phyloP scores from a whole-genome alignment of 2,888 invertebrate genomes.

The Therioaphis trifolii region DNA sequence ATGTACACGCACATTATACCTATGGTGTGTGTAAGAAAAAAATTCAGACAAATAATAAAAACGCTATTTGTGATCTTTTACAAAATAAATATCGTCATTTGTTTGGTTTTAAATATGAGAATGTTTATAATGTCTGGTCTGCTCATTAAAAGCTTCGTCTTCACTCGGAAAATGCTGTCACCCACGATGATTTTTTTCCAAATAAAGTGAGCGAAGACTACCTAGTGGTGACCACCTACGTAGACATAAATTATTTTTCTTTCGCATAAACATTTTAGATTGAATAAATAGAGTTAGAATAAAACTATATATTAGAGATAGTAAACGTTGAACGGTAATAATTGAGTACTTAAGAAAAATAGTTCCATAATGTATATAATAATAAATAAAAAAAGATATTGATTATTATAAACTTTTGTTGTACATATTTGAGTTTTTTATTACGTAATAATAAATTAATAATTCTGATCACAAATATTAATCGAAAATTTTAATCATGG shows the following conservation, averaged over 20 bases:
- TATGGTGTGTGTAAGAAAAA: neutral
- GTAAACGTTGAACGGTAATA: no score
- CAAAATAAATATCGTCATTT: constrained; percentile 47
- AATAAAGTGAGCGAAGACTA: neutral
- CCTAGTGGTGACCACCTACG: neutral
- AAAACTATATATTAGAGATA: no score
- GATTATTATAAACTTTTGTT: no score
- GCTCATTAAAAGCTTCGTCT: constrained; percentile 18
- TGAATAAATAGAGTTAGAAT: no score
- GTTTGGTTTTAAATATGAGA: constrained; percentile 39
- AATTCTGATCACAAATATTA: no score
- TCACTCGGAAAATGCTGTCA: constrained; percentile 4
- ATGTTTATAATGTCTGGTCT: constrained; percentile 35
- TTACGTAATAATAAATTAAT: no score
- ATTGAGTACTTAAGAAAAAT: no score
- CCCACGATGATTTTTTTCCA: neutral
- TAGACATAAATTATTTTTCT: neutral
- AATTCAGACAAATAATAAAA: constrained; percentile 39
- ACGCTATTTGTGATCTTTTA: constrained; percentile 49
- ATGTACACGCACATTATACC: no score
- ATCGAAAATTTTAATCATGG: no score
- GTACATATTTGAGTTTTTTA: no score
- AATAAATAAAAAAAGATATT: no score
- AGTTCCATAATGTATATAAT: no score
- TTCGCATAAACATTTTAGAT: neutral